Percentiles rank a stretch among this genome's conserved stretches.
Conservation (phyloP, 2,888 invertebrate species). For the Bedellia somnulentella region DNA sequence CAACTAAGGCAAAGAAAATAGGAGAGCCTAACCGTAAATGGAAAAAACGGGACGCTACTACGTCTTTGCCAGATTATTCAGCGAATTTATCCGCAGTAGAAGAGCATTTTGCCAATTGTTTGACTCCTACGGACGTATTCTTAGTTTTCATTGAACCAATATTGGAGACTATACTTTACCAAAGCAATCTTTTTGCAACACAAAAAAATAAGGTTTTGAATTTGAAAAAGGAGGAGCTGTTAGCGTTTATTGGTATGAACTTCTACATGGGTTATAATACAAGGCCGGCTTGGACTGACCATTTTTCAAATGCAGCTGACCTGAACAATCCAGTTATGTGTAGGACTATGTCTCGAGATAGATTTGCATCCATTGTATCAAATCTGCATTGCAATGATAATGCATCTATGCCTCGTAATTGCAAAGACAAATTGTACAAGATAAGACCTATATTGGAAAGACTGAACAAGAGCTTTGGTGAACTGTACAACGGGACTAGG, state of each 20-base stretch:
- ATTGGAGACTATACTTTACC: conserved; percentile 4
- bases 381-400: conserved; percentile 1
- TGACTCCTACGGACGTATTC: conserved; percentile 2
- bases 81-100: too few relatives aligned
- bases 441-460: conserved; percentile 1
- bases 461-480: too few relatives aligned
- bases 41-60: background rate
- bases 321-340: conserved; percentile 8
- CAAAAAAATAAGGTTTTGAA: conserved; percentile 4
- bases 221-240: conserved; percentile 5
- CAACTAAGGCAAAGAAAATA: background rate
- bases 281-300: conserved; percentile 11
- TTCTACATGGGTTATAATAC: conserved; percentile 8
- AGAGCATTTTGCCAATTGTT: conserved; percentile 3
- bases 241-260: conserved; percentile 3
- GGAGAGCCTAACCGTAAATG: conserved; percentile 1
- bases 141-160: conserved; percentile 1
- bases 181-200: conserved; percentile 5
- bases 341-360: conserved; percentile 5
- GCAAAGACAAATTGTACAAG: conserved; percentile 3
- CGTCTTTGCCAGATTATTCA: background rate
- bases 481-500: too few relatives aligned
- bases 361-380: conserved; percentile 5
- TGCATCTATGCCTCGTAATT: background rate
- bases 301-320: conserved; percentile 12